Conservation (phyloP, 2,113 vertebrate genomes). For the Dipodomys merriami region DNA sequence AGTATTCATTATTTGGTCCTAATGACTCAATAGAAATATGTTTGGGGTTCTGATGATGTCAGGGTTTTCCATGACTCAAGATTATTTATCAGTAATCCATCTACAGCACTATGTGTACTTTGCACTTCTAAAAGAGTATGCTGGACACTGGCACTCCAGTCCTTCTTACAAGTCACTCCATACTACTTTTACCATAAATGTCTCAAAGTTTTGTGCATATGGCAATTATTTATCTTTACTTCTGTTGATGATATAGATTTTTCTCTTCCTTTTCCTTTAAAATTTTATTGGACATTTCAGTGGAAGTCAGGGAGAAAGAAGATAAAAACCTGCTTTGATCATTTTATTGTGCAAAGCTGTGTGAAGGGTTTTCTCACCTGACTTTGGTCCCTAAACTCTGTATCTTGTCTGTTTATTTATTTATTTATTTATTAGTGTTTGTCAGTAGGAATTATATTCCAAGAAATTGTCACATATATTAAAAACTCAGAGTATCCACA, state of each 20-base stretch:
- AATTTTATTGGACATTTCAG: not conserved
- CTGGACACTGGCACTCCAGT: not conserved
- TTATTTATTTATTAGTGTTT: slow-evolving; percentile 55
- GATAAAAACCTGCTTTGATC: slow-evolving; percentile 1
- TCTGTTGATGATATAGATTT: not conserved
- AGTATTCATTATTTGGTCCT: not conserved
- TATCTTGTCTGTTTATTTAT: not conserved
- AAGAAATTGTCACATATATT: slow-evolving; percentile 32
- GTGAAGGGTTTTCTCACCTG: not conserved
- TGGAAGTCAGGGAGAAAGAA: not conserved
- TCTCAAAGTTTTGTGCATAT: not conserved
- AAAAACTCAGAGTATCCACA: slow-evolving; percentile 30
- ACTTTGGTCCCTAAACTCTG: not conserved
- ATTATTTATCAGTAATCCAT: too few relatives aligned
- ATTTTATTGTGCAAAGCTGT: not conserved
- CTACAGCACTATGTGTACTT: not conserved
- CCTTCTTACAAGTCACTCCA: not conserved
- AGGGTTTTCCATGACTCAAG: not conserved
- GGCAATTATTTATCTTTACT: not conserved
- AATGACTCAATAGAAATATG: not conserved
- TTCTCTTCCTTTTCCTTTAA: not conserved
- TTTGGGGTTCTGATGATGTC: not conserved
- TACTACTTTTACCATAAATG: slow-evolving; percentile 20
- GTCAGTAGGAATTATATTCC: not conserved
- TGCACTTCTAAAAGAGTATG: not conserved